Base-by-base conservation (phyloP, 1,140 invertebrate species). In the Drosophila aff. region DNA sequence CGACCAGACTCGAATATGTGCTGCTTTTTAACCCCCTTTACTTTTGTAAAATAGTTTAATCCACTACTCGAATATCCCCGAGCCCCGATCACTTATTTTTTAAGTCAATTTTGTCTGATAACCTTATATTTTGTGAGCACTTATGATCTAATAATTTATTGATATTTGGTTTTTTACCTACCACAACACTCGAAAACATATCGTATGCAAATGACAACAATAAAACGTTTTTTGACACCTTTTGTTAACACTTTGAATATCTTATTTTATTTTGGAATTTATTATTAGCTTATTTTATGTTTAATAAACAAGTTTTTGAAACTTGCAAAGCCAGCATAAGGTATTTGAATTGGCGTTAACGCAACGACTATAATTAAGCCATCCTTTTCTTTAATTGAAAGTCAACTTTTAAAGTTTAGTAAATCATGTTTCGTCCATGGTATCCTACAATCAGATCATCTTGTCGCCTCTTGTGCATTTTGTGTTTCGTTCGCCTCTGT, bases 41-140 rank as follows among this genome's bases (percentile, higher is more conserved):
- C 84, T 89, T 75, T 87, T 87, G 84, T 87, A 87, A 71, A 72
- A 78, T 87, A 87, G 46, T 90, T 87, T 90, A 52, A 69, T 69
- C 60, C 62, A 44, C 43, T 55, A 52, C 38, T 41, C 11, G 26
- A 63, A 41, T 74, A 28, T 73, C 40, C 40, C 55, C 31, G 33
- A 49, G 18, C 44, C 38, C 44, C 38, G 18, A 44, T 52, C 31
- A 73, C 26, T 64, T 64, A 64, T 62, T 69, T 21, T 75, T 80
- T 87, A 83, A 89, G 73, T 61, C 43, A 46, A 28, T 21, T 49
- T 50, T 46, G 62, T 61, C 66, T 64, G 57, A 21, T 57, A 71
- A 40, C 47, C 44, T 53, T 71, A 61, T 50, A 57, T 50, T 68
- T 78, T 81, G 66, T 76, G 71, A 78, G 16, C 43, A 75, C 71